Evolutionary conservation across 2,113 vertebrate genomes (phyloP).

Genomic region (Aleadryas rufinucha): DNA sequence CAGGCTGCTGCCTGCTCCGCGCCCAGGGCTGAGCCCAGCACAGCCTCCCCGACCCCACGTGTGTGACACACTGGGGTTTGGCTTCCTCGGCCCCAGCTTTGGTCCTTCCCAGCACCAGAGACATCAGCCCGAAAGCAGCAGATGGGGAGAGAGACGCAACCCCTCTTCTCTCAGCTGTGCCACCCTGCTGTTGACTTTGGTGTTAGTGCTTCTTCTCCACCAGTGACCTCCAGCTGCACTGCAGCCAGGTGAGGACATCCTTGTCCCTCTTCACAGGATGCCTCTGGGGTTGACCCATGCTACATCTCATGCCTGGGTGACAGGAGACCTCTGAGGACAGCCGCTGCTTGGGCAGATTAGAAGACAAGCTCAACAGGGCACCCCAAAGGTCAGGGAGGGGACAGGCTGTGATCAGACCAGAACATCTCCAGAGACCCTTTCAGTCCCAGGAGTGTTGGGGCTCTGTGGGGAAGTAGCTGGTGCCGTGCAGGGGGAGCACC

Average conservation of each 20-base stretch:
- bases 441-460: accelerated
- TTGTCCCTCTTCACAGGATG: neutral
- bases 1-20: neutral
- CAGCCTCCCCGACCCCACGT: accelerated
- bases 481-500: neutral
- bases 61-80: accelerated
- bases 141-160: neutral
- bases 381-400: neutral
- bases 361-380: neutral
- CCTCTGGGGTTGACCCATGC: accelerated
- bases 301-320: neutral
- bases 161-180: accelerated
- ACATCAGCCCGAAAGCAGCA: neutral
- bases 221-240: accelerated
- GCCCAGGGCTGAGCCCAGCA: neutral
- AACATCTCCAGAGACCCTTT: neutral
- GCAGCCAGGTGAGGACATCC: accelerated
- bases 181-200: accelerated
- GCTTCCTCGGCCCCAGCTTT: neutral
- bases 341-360: neutral
- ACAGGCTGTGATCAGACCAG: neutral
- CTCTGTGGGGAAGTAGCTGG: neutral
- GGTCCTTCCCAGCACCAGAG: neutral
- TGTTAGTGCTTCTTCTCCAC: accelerated
- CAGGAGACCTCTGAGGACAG: neutral